These are phyloP conservation scores for Seriola aureovittata DNA, from an alignment of 2,113 vertebrate genomes.

Conservation along the genomic window DNA sequence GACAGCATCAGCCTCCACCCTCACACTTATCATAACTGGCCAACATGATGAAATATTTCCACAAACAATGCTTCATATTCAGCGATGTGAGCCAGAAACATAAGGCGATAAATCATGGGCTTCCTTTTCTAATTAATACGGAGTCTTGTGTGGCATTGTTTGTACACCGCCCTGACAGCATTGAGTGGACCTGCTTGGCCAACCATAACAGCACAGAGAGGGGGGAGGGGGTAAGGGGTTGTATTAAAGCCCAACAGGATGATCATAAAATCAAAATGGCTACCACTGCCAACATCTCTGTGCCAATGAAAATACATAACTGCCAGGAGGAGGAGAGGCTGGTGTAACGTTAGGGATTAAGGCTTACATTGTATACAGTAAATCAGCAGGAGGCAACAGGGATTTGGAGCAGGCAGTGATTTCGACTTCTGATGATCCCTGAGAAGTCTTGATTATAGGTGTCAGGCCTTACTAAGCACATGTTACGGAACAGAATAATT, in stretches of 20 bases:
- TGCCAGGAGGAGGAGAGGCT: conserved; percentile 45
- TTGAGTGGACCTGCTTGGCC: conserved; percentile 48
- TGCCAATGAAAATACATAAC: conserved; percentile 76
- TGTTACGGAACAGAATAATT: conserved; percentile 65
- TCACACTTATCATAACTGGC: conserved; percentile 19
- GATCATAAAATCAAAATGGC: conserved; percentile 78
- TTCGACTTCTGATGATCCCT: conserved; percentile 63
- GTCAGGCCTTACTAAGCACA: conserved; percentile 72
- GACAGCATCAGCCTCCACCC: conserved; percentile 26
- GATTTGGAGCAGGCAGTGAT: conserved; percentile 72
- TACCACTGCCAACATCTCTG: conserved; percentile 56
- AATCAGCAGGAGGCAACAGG: conserved; percentile 71
- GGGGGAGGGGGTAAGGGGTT: neutral
- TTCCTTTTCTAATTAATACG: conserved; percentile 74
- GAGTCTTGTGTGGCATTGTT: conserved; percentile 65
- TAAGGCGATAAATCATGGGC: conserved; percentile 38
- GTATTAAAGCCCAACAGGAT: conserved; percentile 73
- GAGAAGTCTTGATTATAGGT: conserved; percentile 76
- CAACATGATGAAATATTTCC: conserved; percentile 19
- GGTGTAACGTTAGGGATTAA: conserved; percentile 53
- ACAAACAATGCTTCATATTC: conserved; percentile 52
- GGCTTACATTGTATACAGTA: conserved; percentile 61
- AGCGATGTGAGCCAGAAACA: conserved; percentile 48
- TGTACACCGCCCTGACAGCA: conserved; percentile 37
- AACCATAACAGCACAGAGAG: conserved; percentile 72